Evolutionary conservation across 1,140 invertebrate genomes (phyloP).

Genomic region (Drosophila bocqueti): DNA sequence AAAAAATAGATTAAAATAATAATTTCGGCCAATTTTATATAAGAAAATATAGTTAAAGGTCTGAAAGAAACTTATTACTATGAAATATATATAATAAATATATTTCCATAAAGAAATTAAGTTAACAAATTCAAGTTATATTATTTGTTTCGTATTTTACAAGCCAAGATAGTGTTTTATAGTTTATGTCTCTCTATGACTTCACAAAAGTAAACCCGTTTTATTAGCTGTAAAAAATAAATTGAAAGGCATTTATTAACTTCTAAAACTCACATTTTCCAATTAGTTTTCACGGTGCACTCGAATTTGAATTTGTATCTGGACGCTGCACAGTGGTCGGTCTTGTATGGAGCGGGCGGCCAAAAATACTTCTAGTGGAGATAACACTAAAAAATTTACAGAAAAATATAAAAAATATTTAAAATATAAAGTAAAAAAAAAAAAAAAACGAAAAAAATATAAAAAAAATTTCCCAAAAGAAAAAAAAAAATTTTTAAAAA

Average conservation of each 20-base stretch:
- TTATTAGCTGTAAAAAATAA: neutral
- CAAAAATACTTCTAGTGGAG: no score
- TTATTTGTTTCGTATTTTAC: no score
- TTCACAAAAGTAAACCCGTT: neutral
- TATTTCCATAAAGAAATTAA: neutral
- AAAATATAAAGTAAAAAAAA: no score
- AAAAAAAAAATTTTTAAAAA: no score
- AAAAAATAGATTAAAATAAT: neutral
- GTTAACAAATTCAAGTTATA: no score
- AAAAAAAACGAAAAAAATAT: no score
- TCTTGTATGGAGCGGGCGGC: no score
- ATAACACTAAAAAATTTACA: no score
- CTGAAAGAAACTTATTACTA: neutral
- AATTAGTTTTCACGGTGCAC: constrained; percentile 10
- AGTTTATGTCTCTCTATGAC: neutral
- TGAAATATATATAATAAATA: neutral
- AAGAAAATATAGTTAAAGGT: neutral
- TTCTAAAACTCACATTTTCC: no score
- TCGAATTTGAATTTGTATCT: constrained; percentile 6
- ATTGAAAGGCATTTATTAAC: neutral
- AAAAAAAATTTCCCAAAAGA: no score
- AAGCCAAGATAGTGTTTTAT: neutral
- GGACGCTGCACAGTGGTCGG: no score
- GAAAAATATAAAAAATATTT: no score
- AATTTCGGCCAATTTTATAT: neutral